Evolutionary conservation across 2,888 invertebrate genomes (phyloP).

Genomic region (Xylota segnis): DNA sequence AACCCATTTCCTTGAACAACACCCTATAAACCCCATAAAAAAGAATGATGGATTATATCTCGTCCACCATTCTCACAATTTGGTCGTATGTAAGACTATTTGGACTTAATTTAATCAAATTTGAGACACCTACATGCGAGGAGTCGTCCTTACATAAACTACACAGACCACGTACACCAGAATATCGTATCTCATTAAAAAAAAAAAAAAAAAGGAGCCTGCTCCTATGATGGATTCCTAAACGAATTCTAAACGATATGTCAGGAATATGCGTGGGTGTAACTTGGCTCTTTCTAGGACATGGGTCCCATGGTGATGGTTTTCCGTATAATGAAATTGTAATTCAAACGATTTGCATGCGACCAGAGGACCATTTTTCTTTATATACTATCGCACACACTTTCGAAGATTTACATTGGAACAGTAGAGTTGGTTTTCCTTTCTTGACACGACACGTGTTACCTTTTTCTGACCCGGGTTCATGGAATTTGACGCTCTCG

Average conservation of each 20-base stretch:
- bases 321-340: constrained; percentile 31
- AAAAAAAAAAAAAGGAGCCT: neutral
- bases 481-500: neutral
- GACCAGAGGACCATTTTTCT: constrained; percentile 13
- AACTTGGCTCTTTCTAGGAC: neutral
- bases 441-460: neutral
- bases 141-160: neutral
- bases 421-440: neutral
- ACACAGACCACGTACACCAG: neutral
- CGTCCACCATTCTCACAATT: neutral
- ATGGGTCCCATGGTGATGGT: neutral
- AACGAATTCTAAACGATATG: constrained; percentile 4
- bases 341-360: constrained; percentile 32
- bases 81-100: neutral
- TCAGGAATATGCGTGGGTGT: neutral
- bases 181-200: too few species aligned
- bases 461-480: neutral
- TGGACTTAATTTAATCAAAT: constrained; percentile 3
- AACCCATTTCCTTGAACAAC: neutral
- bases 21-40: neutral
- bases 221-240: constrained; percentile 1
- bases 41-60: neutral
- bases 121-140: neutral
- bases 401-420: neutral
- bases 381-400: neutral